These are phyloP conservation scores for Drosophila chauvacae DNA, from an alignment of 1,140 invertebrate species.

Conservation along the genomic window DNA sequence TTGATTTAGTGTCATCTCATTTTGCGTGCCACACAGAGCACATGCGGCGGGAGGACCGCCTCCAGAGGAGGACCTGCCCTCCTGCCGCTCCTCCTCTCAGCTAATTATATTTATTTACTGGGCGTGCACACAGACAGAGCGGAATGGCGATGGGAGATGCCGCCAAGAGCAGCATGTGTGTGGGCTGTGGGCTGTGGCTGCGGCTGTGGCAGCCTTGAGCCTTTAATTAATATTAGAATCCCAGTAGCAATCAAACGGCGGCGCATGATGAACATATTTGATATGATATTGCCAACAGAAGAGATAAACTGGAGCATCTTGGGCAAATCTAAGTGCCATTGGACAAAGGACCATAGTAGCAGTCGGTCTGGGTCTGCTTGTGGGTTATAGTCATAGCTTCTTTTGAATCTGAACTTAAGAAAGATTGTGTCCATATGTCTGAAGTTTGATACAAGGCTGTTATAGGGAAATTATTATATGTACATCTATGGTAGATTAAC, in stretches of 20 bases:
- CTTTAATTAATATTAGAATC: slow-evolving; percentile 71
- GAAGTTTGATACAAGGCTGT: too few relatives aligned
- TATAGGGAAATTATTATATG: too few relatives aligned
- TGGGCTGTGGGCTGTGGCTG: background rate
- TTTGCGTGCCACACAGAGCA: slow-evolving; percentile 58
- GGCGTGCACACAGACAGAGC: slow-evolving; percentile 38
- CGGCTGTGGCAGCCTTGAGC: slow-evolving; percentile 43
- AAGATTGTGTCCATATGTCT: too few relatives aligned
- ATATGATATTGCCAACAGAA: slow-evolving; percentile 38
- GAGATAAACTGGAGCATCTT: background rate
- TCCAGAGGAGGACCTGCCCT: slow-evolving; percentile 16
- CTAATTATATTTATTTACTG: slow-evolving; percentile 81
- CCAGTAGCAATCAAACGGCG: slow-evolving; percentile 53
- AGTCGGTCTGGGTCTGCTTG: background rate
- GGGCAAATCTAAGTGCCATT: background rate
- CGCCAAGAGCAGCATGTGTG: slow-evolving; percentile 6
- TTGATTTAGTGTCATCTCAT: slow-evolving; percentile 82
- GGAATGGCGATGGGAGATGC: background rate
- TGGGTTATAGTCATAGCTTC: background rate
- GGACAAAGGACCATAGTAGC: background rate
- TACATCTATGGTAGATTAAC: too few relatives aligned
- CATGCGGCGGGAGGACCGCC: slow-evolving; percentile 9
- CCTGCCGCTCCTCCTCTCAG: slow-evolving; percentile 25
- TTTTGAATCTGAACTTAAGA: too few relatives aligned
- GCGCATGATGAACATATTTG: slow-evolving; percentile 58